Evolutionary conservation across 1,140 invertebrate genomes (phyloP).

Genomic region (Cephus cinctus): DNA sequence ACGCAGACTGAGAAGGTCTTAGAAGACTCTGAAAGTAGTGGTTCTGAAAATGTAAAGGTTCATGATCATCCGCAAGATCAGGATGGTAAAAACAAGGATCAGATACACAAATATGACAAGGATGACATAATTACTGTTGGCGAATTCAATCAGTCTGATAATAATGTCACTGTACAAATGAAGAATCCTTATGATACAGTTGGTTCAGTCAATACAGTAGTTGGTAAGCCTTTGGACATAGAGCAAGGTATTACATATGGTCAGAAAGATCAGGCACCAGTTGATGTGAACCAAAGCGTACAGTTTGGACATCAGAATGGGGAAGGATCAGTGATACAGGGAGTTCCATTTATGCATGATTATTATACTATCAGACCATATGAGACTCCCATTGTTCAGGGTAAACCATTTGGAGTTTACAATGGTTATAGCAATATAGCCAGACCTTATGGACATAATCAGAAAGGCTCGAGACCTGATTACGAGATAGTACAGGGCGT

Average conservation of each 20-base stretch:
- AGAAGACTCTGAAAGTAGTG: conserved; percentile 39
- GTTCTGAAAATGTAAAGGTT: conserved; percentile 43
- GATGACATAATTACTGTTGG: conserved; percentile 13
- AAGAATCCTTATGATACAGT: conserved; percentile 16
- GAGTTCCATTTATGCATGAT: conserved; percentile 5
- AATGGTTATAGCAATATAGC: conserved; percentile 16
- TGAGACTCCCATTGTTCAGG: conserved; percentile 34
- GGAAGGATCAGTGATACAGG: background rate
- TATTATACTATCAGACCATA: conserved; percentile 22
- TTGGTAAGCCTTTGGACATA: conserved; percentile 20
- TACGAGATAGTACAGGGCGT: conserved; percentile 35
- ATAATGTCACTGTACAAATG: conserved; percentile 4
- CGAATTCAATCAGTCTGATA: conserved; percentile 9
- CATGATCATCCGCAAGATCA: conserved; percentile 16
- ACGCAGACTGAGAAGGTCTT: conserved; percentile 22
- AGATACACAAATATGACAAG: conserved; percentile 15
- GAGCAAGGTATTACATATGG: conserved; percentile 12
- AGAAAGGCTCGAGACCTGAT: conserved; percentile 20
- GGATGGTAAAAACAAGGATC: conserved; percentile 13
- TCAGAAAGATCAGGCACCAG: conserved; percentile 13
- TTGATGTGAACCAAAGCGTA: background rate
- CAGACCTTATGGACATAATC: conserved; percentile 25
- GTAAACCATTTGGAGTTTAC: conserved; percentile 40
- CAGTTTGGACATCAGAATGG: conserved; percentile 11
- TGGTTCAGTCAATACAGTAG: conserved; percentile 19